Evolutionary conservation across 2,888 invertebrate species (phyloP), one percentile per base, ranked within the genome.

Genomic region (Scaptomyza reducta): DNA sequence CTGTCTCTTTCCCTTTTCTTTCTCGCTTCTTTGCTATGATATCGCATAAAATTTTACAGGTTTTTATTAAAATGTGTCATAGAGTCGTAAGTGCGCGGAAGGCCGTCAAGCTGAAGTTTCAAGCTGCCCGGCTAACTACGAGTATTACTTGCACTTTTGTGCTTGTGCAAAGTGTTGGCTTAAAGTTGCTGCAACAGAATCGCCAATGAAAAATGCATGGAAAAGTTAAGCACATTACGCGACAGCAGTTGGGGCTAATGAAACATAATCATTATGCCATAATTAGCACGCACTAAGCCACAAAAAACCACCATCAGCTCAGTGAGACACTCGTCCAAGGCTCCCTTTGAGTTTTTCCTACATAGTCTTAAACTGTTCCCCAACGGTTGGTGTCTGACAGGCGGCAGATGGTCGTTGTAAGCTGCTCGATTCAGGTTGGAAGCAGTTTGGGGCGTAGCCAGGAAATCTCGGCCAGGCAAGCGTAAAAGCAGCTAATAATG

Each of bases 251-350:
- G 40, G 40, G 55, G 9, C 61, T 62, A 87, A 84, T 81, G 82
- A 85, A 76, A 78, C 87, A 78, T 70, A 66, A 82, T 87, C 82
- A 85, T 82, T 69, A 78, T 75, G 76, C 57, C 81, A 76, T 85
- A 87, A 82, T 82, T 82, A 85, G 87, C 79, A 78, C 68, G 47
- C 70, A 68, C 68, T 77, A 61, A 87, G 77, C 77, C 66, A 62
- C 50, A 59, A 55, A 55, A 41, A 68, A 42, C 63, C 22, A 40
- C 68, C 16, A 16, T 10, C 31, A 40, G 35, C 51, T 33, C 44
- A 14, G 27, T n/a, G 29, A 65, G 25, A 64, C 29, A n/a, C 35
- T n/a, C 35, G 1, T 22, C 1, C 22, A 22, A 22, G 22, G 22
- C 22, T 22, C 29, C 27, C 18, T 29, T 33, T 40, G 13, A 41